phyloP scores from a whole-genome alignment of 2,888 invertebrate species.

The Platypus cylindrus region DNA sequence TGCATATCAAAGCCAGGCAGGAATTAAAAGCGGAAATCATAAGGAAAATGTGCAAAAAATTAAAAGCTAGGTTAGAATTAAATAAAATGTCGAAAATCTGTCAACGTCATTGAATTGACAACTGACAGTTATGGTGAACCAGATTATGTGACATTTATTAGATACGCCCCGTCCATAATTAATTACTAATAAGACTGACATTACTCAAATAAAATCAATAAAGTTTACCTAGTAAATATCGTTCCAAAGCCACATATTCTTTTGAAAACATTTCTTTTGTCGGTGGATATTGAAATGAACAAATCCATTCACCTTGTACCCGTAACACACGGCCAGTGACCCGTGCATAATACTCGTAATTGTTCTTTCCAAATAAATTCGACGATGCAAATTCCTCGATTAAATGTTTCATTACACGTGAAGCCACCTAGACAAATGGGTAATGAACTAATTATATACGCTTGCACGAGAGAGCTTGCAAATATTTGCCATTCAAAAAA shows the following conservation, averaged over 20 bases:
- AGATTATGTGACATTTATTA: too few species aligned
- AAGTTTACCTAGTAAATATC: constrained; percentile 33
- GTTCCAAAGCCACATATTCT: constrained; percentile 37
- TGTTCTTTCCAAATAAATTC: constrained; percentile 86
- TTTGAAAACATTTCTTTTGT: constrained; percentile 53
- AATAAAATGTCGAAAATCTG: too few species aligned
- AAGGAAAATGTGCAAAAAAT: neutral
- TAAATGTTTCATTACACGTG: constrained; percentile 90
- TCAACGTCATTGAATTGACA: too few species aligned
- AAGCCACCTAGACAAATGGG: constrained; percentile 58
- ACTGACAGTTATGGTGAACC: too few species aligned
- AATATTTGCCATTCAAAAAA: too few species aligned
- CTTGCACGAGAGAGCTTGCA: too few species aligned
- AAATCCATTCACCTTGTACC: constrained; percentile 92
- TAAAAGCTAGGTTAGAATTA: neutral
- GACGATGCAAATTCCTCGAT: constrained; percentile 95
- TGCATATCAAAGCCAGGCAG: neutral
- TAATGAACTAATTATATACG: neutral
- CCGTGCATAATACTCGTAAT: constrained; percentile 91
- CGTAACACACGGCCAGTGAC: constrained; percentile 86
- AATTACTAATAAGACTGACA: too few species aligned
- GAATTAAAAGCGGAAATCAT: neutral
- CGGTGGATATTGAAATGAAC: constrained; percentile 78
- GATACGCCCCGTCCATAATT: too few species aligned
- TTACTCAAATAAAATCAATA: too few species aligned